Percentiles rank a stretch among this genome's conserved stretches.
These are phyloP conservation scores for Amphibalanus amphitrite DNA, from an alignment of 1,140 invertebrate genomes.

Conservation along the genomic window DNA sequence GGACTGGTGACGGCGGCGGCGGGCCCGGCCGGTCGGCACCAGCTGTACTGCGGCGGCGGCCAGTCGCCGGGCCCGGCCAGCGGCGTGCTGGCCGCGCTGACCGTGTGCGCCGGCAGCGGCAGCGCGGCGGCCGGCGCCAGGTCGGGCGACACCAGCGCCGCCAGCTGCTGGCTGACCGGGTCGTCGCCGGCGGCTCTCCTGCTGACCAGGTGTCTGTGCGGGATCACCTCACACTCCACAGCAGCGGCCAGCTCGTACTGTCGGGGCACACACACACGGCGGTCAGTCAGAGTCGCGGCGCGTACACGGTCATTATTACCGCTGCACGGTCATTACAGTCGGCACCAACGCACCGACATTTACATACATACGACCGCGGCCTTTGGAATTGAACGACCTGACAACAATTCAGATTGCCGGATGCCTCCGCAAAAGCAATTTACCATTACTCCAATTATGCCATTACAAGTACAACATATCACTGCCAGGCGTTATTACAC, in stretches of 20 bases:
- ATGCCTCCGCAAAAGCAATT: too few relatives aligned
- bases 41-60: not conserved
- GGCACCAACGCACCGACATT: not conserved
- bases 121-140: conserved; percentile 20
- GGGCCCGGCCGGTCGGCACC: not conserved
- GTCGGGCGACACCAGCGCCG: conserved; percentile 39
- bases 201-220: conserved; percentile 44
- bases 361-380: too few relatives aligned
- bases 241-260: conserved; percentile 42
- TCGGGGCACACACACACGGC: conserved; percentile 10
- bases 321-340: too few relatives aligned
- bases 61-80: not conserved
- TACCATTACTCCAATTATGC: too few relatives aligned
- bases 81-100: not conserved
- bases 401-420: too few relatives aligned
- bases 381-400: too few relatives aligned
- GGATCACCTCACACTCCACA: conserved; percentile 46
- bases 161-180: conserved; percentile 31
- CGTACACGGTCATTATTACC: too few relatives aligned
- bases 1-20: not conserved
- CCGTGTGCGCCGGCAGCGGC: not conserved
- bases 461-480: too few relatives aligned
- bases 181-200: conserved; percentile 38
- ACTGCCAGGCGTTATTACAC: too few relatives aligned
- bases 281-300: conserved; percentile 2